Evolutionary conservation across 2,797 vertebrate species (phyloP).

Genomic region (Hemitrygon akajei): DNA sequence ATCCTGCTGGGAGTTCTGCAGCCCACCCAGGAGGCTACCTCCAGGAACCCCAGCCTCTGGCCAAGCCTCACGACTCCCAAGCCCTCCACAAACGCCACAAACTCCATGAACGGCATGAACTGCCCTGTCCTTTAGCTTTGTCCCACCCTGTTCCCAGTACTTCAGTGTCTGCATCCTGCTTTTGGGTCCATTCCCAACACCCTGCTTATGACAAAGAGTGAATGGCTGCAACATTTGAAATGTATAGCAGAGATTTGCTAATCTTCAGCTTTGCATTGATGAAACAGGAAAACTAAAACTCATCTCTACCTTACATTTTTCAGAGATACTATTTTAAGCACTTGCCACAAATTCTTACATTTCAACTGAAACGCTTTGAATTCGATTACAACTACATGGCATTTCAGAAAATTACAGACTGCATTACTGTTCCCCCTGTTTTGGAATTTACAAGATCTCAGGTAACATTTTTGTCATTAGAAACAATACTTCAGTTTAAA

Average conservation of each 20-base stretch:
- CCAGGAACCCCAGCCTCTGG: too few relatives aligned
- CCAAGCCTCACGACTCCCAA: too few relatives aligned
- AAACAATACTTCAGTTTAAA: not conserved
- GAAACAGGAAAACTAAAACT: not conserved
- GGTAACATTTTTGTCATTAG: slow-evolving; percentile 5
- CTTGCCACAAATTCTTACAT: slow-evolving; percentile 23
- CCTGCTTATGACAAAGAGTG: not conserved
- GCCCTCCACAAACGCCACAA: too few relatives aligned
- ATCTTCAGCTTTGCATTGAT: not conserved
- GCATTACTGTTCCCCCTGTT: not conserved
- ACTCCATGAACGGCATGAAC: too few relatives aligned
- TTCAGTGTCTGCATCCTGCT: too few relatives aligned
- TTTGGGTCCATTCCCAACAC: too few relatives aligned
- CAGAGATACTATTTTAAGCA: slow-evolving; percentile 23
- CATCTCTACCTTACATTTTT: not conserved
- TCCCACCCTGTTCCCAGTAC: too few relatives aligned
- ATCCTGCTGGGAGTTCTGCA: too few relatives aligned
- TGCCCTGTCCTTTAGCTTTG: too few relatives aligned
- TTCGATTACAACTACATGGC: not conserved
- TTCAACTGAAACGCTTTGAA: slow-evolving; percentile 15
- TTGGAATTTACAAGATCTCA: not conserved
- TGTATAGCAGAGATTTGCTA: not conserved
- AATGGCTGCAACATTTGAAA: not conserved
- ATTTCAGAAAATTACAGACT: too few relatives aligned
- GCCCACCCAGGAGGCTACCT: too few relatives aligned